Evolutionary conservation across 2,113 vertebrate species (phyloP).

Genomic region (Capricornis sumatraensis): DNA sequence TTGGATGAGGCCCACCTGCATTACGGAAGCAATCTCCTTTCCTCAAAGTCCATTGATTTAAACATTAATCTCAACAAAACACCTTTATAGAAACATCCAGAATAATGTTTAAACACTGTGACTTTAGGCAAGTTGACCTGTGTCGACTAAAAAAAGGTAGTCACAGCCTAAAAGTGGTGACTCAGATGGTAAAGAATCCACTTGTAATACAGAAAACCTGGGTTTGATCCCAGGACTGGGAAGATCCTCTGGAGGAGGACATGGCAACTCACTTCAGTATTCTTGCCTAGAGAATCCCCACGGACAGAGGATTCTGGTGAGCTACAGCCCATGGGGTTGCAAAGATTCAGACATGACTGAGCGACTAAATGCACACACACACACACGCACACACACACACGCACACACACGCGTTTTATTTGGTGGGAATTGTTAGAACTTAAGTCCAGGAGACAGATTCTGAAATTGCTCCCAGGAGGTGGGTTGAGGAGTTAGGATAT

Average conservation of each 20-base stretch:
- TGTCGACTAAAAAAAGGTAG: neutral
- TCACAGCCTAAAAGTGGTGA: neutral
- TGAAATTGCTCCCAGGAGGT: neutral
- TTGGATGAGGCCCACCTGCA: neutral
- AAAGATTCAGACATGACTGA: neutral
- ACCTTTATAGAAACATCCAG: neutral
- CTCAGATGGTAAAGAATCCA: neutral
- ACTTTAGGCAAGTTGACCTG: neutral
- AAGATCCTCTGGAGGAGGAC: neutral
- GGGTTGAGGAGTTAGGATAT: neutral
- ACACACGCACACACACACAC: neutral
- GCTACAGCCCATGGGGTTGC: neutral
- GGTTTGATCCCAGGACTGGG: neutral
- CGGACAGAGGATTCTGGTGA: neutral
- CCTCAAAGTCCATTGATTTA: neutral
- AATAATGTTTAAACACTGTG: neutral
- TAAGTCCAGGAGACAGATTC: neutral
- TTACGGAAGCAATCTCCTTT: neutral
- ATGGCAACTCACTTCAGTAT: neutral
- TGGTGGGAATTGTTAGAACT: neutral
- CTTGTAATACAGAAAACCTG: neutral
- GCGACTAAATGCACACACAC: neutral
- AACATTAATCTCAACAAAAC: neutral
- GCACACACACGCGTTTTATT: accelerated
- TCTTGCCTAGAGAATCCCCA: neutral